Percentiles rank a stretch among this genome's conserved stretches.
Evolutionary conservation across 1,140 invertebrate genomes (phyloP).

Genomic region (Caerostris darwini): DNA sequence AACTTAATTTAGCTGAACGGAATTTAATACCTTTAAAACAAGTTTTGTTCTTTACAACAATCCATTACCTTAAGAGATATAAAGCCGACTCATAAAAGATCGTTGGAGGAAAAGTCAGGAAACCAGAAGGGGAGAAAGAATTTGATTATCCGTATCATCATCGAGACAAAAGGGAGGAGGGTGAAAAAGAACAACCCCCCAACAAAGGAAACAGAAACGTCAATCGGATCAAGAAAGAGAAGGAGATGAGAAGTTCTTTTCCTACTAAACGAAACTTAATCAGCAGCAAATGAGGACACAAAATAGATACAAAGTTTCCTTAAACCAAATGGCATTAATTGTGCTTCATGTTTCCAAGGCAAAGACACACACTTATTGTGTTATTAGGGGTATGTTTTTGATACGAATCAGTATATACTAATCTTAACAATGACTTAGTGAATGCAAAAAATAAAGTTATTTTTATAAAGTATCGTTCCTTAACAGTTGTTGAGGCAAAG

Average conservation of each 20-base stretch:
- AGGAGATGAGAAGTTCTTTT: background rate
- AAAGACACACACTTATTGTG: background rate
- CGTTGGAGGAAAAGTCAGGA: background rate
- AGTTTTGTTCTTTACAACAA: background rate
- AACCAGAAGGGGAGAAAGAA: background rate
- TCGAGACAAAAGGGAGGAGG: background rate
- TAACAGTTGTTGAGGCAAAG: too few species aligned
- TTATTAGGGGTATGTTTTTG: background rate
- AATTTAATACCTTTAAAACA: background rate
- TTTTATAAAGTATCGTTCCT: too few species aligned
- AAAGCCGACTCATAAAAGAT: background rate
- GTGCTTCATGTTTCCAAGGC: background rate
- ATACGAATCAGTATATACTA: too few species aligned
- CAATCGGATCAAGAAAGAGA: background rate
- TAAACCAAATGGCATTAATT: background rate
- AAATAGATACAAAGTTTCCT: background rate
- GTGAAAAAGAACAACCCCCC: background rate
- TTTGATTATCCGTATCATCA: background rate
- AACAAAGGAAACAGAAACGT: background rate
- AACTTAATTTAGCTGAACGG: background rate
- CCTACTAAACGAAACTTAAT: background rate
- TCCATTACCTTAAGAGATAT: constrained; percentile 25
- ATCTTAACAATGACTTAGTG: too few species aligned
- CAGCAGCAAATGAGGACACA: background rate
- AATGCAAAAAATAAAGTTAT: too few species aligned